Evolutionary conservation across 2,888 invertebrate species (phyloP), one percentile per base, ranked within the genome.

Genomic region (Diarsia dahlii): DNA sequence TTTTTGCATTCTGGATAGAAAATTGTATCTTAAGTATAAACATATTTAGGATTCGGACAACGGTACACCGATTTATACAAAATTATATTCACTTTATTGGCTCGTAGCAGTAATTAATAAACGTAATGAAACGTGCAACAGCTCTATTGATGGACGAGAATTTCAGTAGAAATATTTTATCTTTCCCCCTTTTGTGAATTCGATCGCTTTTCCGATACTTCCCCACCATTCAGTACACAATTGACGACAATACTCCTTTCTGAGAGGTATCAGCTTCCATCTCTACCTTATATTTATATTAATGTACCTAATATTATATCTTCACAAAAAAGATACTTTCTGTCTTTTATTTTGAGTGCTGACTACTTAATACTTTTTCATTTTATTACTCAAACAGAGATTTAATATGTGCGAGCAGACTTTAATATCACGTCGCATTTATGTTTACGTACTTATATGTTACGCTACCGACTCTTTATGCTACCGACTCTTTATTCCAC

Each of bases 261-360:
- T 68, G 28, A 77, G n/a, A 52, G 75, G 62, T 75, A 71, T 80
- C 74, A 68, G 63, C 50, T 77, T 71, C 64, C 62, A 39, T 69
- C 39, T 56, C 34, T 46, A 20, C 15, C 23, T 63, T 52, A 34
- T 64, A 54, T 64, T 64, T 73, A 48, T 63, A 70, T 46, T 28
- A 28, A 54, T 52, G 54, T 62, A n/a, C 15, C 6, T 62, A 45
- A 74, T 58, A 58, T 71, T 65, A 28, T 20, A 66, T 64, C 34
- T n/a, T 56, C 46, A 48, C 28, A 70, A 66, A 39, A 68, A 56
- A 50, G 0, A 70, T 18, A 8, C 3, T 52, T 18, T 28, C 60
- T 8, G 13, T 52, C 15, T 56, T 60, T 18, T 63, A 71, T 54
- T 15, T 50, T 34, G 18, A 46, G 65, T 15, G 66, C 52, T 56